A percentile compares a stretch with the other conserved stretches of the same genome.
Conservation (phyloP, 2,888 invertebrate genomes). For the Eulithis prunata region DNA sequence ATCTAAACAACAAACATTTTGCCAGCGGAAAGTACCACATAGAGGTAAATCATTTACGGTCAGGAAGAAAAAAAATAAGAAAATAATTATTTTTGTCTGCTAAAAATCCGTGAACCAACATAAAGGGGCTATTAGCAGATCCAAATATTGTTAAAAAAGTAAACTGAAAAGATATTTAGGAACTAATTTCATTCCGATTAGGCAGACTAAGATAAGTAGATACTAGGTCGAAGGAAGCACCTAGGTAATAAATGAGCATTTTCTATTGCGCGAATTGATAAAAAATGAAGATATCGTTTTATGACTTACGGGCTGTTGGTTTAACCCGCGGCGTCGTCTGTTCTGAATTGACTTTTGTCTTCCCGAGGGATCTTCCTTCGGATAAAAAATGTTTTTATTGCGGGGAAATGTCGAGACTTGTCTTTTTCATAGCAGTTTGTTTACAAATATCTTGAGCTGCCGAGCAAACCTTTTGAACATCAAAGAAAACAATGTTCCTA, state of each 20-base stretch:
- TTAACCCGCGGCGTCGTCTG: constrained; percentile 24
- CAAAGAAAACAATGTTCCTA: background rate
- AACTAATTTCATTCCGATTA: constrained; percentile 2
- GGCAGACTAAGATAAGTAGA: background rate
- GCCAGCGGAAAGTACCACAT: no score
- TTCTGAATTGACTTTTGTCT: constrained; percentile 26
- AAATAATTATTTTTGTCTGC: no score
- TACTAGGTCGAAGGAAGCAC: constrained; percentile 7
- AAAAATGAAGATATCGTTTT: constrained; percentile 21
- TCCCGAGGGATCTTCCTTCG: constrained; percentile 20
- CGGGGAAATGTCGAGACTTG: constrained; percentile 13
- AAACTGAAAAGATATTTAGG: no score
- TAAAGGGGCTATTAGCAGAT: no score
- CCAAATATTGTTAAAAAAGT: no score
- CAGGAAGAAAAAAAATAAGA: no score
- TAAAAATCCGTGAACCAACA: no score
- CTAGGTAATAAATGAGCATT: constrained; percentile 28
- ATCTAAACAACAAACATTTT: no score
- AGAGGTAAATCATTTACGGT: no score
- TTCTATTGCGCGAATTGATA: constrained; percentile 31
- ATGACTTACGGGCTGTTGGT: constrained; percentile 17
- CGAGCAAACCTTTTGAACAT: constrained; percentile 4
- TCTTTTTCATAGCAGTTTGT: constrained; percentile 14
- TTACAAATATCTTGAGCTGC: constrained; percentile 7
- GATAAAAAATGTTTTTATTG: constrained; percentile 28